Base-by-base conservation (phyloP, 2,113 vertebrate genomes). In the Setophaga kirtlandii region DNA sequence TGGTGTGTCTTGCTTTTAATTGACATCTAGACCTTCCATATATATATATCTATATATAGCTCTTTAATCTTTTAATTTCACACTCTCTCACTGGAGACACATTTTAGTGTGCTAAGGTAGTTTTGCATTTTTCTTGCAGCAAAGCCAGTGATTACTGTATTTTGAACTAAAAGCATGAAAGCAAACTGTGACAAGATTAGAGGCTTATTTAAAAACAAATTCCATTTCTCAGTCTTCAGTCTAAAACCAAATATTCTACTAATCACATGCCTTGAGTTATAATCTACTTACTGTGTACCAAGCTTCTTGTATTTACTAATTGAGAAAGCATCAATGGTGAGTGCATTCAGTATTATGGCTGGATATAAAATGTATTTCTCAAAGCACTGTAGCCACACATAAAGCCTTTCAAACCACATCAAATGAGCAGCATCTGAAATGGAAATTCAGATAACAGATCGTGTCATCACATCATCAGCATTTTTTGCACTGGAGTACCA, bases 321-420 rank as follows among this genome's bases (percentile, higher is more conserved):
- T 59, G 98, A 98, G 78, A 99, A 99, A 79, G 99, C 99, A 79
- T 99, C 98, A 62, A 98, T 98, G n/a, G 99, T 99, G 85, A 99
- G 98, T 15, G 99, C 99, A 78, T 99, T 99, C 95, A 99, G 95
- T 65, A 99, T 97, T 81, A 99, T 99, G 95, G 99, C 99, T 21
- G 99, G 99, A 95, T 99, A 99, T 58, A 99, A 98, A 88, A 99
- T 77, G 39, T 99, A 99, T 97, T 99, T 99, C 98, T 99, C 99
- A 90, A 99, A 99, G 95, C 98, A 99, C 94, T 99, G 98, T 63
- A 99, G 99, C 95, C 99, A 99, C 81, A 99, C 98, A 67, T 99
- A 99, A 24, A 99, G 98, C n/a, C 98, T 98, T 98, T 99, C 99
- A 77, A 99, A 99, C 99, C 99, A 99, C 99, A 99, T 99, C 95